Evolutionary conservation across 2,113 vertebrate species (phyloP).

Genomic region (Sitta europaea): DNA sequence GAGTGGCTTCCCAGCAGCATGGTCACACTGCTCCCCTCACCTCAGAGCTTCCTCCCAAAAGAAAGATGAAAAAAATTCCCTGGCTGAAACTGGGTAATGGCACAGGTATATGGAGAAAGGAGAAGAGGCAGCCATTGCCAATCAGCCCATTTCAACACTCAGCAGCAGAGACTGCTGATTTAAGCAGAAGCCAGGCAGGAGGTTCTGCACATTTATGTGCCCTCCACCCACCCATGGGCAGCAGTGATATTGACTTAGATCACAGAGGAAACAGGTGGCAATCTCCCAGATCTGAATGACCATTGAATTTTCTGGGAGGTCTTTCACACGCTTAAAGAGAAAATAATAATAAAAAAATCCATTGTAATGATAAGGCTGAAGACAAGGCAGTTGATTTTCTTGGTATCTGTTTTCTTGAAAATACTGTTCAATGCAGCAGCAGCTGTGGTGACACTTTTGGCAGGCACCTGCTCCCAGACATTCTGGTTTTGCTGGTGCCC

Average conservation of each 20-base stretch:
- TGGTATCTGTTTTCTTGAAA: not conserved
- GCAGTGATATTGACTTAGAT: not conserved
- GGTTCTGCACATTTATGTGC: not conserved
- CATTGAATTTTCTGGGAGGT: not conserved
- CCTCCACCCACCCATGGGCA: not conserved
- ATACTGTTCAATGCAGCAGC: not conserved
- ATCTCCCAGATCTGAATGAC: not conserved
- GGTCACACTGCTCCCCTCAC: not conserved
- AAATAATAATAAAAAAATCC: not conserved
- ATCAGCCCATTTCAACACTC: not conserved
- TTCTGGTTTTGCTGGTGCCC: not conserved
- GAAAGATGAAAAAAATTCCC: not conserved
- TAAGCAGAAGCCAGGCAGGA: not conserved
- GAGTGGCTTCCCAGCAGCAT: not conserved
- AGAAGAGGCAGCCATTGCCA: not conserved
- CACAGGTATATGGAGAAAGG: not conserved
- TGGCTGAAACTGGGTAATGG: accelerated
- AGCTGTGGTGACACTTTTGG: not conserved
- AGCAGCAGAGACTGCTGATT: not conserved
- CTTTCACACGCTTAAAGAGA: not conserved
- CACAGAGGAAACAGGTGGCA: not conserved
- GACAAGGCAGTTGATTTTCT: not conserved
- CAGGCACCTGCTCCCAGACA: not conserved
- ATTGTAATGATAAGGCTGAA: not conserved
- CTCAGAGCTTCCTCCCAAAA: not conserved